Base-by-base conservation (phyloP, 2,113 vertebrate genomes). In the Centropus unirufus region DNA sequence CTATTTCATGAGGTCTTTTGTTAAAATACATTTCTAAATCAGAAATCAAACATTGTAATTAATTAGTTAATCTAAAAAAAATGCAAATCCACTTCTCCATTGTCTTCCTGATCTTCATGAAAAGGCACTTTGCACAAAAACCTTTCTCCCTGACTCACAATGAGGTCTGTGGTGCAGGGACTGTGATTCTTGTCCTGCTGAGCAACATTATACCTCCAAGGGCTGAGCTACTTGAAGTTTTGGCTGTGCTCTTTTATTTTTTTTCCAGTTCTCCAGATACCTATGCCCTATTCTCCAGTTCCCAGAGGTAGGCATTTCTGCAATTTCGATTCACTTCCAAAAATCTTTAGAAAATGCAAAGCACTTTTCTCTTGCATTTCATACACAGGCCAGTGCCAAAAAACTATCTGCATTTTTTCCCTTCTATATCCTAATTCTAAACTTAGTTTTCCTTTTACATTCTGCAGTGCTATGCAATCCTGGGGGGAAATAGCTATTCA, bases 241-340 rank as follows among this genome's bases (percentile, higher is more conserved):
- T 97, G 97, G 92, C 97, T 94, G 40, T 17, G 15, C 7, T 83
- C 16, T 87, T 86, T 73, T 30, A 19, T 69, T 82, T 90, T 93
- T 95, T 96, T 47, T 39, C 83, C 44, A 96, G 62, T 79, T 68
- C 91, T 96, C 92, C 93, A 84, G 93, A 96, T 97, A 95, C 89
- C 63, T 97, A 80, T 95, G 92, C 96, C 94, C 93, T 92, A 64
- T 73, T 95, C 95, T 95, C 96, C 32, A 51, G 96, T 98, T 98
- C 98, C 97, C 98, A 98, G 97, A 97, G 97, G 97, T 96, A 98
- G 97, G 97, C 97, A 98, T 98, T 97, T 98, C 97, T 98, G 97
- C 91, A 97, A 98, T 98, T 97, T 98, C 87, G 1, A 90, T 97
- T 94, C 86, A 75, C 73, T 96, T 98, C 98, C 97, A 98, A 98